Evolutionary conservation across 1,140 invertebrate genomes (phyloP), one percentile per base, ranked within the genome.

Genomic region (Pseudomyrmex flavicornis): DNA sequence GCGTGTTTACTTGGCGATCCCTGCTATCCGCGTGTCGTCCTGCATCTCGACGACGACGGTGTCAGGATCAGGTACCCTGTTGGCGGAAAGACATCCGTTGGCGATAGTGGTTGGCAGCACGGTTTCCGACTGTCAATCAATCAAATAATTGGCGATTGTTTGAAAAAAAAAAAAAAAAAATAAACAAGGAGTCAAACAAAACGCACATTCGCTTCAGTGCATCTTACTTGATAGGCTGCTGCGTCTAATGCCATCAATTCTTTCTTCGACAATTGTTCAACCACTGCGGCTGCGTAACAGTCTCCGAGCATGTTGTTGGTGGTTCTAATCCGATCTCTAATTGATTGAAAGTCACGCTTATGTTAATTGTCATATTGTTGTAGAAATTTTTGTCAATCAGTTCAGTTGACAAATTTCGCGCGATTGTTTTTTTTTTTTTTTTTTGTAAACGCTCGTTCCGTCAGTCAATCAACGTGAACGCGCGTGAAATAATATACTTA

Each of bases 301-400:
- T 98, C 98, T 0, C 98, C 97, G 46, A 98, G 92, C 95, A 98
- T 97, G 92, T 98, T 99, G 88, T 98, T 98, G 7, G 97, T 97
- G 1, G 98, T 98, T 72, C 98, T 95, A 76, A 98, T 96, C 13
- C 98, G 96, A 93, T 98, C 98, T 9, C 98, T 98, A 88, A 1
- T 62, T 0, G 17, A 92, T 92, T 86, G 93, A 86, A 50, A 84
- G 61, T 22, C 13, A 65, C 20, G 17, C 7, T 9, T 10, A 13
- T 26, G 46, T 72, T 73, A 74, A 46, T 3, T 35, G 3, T 26
- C 3, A 26, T 2, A 26, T 26, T 26, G 3, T 35, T 35, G 22
- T 26, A 5, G 4, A 35, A 35, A 35, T 5, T 5, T 35, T 35
- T 35, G 4, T 35, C 17, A 35, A 35, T 35, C 5, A 26, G 4